Conservation (phyloP, 2,113 vertebrate species). For the Cygnus atratus region DNA sequence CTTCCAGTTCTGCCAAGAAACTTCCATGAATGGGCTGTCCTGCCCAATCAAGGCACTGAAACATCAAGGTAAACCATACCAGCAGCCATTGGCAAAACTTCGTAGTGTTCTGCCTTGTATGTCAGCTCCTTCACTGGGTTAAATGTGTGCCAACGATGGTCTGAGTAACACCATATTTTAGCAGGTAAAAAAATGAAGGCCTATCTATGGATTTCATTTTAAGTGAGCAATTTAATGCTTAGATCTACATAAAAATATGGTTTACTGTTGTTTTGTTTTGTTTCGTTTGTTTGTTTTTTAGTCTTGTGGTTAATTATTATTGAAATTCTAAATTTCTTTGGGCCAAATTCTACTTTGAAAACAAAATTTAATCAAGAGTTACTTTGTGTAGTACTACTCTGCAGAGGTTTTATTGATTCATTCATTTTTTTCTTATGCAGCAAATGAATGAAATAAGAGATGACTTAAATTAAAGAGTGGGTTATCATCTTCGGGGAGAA, state of each 20-base stretch:
- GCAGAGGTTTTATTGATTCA: background rate
- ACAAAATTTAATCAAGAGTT: background rate
- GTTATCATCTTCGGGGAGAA: slow-evolving; percentile 9
- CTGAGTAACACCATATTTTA: fast-evolving
- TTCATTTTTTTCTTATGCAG: background rate
- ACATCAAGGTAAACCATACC: background rate
- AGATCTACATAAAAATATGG: background rate
- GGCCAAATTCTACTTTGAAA: background rate
- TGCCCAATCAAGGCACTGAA: background rate
- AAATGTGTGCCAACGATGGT: fast-evolving
- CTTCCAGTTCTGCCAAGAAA: background rate
- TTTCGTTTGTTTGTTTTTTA: background rate
- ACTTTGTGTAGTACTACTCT: background rate
- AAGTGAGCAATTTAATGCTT: background rate
- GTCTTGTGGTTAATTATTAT: background rate
- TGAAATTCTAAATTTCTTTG: background rate
- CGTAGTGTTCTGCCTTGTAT: background rate
- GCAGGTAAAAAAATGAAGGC: background rate
- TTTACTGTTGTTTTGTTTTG: background rate
- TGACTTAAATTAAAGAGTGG: background rate
- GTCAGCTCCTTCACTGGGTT: background rate
- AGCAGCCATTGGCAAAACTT: background rate
- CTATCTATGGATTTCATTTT: background rate
- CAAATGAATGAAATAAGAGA: background rate
- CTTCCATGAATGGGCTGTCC: background rate